Conservation (phyloP, 2,113 vertebrate species). For the Antechinus flavipes region DNA sequence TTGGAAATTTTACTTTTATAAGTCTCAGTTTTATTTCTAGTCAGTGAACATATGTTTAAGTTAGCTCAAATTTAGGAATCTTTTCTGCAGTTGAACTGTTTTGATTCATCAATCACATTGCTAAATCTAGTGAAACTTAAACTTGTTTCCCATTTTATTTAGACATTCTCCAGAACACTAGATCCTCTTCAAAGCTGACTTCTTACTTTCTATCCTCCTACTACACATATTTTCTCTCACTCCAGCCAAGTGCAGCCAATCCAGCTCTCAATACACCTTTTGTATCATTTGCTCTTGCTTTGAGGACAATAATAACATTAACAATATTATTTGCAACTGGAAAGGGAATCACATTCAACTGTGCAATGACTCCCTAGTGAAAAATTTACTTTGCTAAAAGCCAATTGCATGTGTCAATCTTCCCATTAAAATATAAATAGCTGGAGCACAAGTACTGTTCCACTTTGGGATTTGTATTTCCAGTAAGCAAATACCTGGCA, state of each 20-base stretch:
- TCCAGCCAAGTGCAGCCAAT: not conserved
- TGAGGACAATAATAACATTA: not conserved
- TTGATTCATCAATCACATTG: not conserved
- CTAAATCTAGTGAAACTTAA: not conserved
- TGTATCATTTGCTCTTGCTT: not conserved
- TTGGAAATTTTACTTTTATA: not conserved
- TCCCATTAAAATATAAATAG: not conserved
- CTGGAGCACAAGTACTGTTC: not conserved
- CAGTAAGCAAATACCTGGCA: not conserved
- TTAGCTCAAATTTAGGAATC: not conserved
- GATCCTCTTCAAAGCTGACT: not conserved
- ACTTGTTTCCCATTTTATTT: not conserved
- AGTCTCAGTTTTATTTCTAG: not conserved
- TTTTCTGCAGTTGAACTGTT: not conserved
- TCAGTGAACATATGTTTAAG: not conserved
- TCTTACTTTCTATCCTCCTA: not conserved
- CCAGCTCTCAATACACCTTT: not conserved
- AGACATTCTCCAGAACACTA: not conserved
- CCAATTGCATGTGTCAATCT: not conserved
- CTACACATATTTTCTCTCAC: not conserved
- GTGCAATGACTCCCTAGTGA: not conserved
- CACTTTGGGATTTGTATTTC: not conserved
- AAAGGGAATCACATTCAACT: not conserved
- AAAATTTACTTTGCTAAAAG: not conserved
- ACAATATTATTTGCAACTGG: not conserved